Evolutionary conservation across 2,113 vertebrate species (phyloP).

Genomic region (Caranx ignobilis): DNA sequence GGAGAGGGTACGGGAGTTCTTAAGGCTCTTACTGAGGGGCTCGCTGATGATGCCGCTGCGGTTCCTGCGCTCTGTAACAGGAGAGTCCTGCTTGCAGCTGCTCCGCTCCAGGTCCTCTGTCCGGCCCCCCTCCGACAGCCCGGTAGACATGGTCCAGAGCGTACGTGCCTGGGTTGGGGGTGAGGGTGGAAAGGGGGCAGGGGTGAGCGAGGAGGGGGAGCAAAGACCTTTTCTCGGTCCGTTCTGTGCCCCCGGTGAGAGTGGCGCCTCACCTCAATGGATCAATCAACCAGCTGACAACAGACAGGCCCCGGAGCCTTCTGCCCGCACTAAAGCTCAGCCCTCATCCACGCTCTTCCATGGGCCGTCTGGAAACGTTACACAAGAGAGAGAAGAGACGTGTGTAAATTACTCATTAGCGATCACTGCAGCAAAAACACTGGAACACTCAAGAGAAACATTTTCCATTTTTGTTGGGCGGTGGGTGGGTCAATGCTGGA

Average conservation of each 20-base stretch:
- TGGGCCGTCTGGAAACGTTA: slow-evolving; percentile 79
- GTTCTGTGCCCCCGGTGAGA: slow-evolving; percentile 74
- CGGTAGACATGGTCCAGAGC: slow-evolving; percentile 92
- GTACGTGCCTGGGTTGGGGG: slow-evolving; percentile 73
- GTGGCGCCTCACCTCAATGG: slow-evolving; percentile 68
- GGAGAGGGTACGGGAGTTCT: slow-evolving; percentile 95
- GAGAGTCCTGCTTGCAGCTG: slow-evolving; percentile 85
- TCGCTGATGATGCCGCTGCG: slow-evolving; percentile 98
- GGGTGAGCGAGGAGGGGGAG: slow-evolving; percentile 70
- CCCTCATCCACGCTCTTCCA: slow-evolving; percentile 82
- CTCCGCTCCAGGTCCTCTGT: slow-evolving; percentile 89
- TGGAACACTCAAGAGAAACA: not conserved
- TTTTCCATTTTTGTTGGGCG: not conserved
- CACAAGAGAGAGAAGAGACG: slow-evolving; percentile 68
- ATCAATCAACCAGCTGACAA: slow-evolving; percentile 69
- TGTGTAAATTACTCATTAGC: slow-evolving; percentile 45
- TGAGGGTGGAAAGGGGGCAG: slow-evolving; percentile 78
- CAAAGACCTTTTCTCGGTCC: slow-evolving; percentile 65
- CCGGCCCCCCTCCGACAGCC: slow-evolving; percentile 89
- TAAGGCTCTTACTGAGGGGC: slow-evolving; percentile 97
- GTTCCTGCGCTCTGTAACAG: slow-evolving; percentile 91
- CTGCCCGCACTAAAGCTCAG: slow-evolving; percentile 78
- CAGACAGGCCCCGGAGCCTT: slow-evolving; percentile 81
- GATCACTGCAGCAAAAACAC: slow-evolving; percentile 10
- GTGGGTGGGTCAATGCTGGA: not conserved